Evolutionary conservation across 2,888 invertebrate species (phyloP).

Genomic region (Drosophila cyrtoloma): DNA sequence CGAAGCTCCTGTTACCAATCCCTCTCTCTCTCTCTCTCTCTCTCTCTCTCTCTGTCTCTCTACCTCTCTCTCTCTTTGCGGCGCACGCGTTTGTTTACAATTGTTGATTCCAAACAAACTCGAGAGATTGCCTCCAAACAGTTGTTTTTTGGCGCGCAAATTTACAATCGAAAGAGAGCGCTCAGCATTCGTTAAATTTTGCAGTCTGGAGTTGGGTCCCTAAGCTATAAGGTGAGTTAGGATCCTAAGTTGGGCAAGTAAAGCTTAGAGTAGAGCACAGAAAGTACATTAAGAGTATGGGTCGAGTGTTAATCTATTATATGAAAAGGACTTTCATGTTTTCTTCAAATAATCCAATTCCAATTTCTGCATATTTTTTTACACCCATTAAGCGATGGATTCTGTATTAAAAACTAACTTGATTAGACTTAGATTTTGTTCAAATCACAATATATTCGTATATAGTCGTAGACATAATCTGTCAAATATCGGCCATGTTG

Average conservation of each 20-base stretch:
- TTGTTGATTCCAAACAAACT: constrained; percentile 68
- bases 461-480: not conserved
- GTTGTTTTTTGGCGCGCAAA: constrained; percentile 71
- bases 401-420: no score
- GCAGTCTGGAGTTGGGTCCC: constrained; percentile 14
- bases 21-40: not conserved
- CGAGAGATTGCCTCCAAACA: constrained; percentile 6
- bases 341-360: not conserved
- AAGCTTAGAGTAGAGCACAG: not conserved
- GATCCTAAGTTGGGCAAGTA: not conserved
- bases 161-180: not conserved
- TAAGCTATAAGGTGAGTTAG: not conserved
- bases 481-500: not conserved
- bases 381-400: no score
- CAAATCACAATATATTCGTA: not conserved
- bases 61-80: constrained; percentile 4
- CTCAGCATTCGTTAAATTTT: constrained; percentile 49
- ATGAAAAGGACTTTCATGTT: not conserved
- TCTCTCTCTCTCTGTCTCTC: constrained; percentile 1
- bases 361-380: not conserved
- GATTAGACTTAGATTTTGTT: no score
- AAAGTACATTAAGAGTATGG: not conserved
- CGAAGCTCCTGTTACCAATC: constrained; percentile 62
- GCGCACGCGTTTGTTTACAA: constrained; percentile 82
- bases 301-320: not conserved